These are phyloP conservation scores for Electrona antarctica DNA, from an alignment of 2,113 vertebrate genomes.

Conservation along the genomic window DNA sequence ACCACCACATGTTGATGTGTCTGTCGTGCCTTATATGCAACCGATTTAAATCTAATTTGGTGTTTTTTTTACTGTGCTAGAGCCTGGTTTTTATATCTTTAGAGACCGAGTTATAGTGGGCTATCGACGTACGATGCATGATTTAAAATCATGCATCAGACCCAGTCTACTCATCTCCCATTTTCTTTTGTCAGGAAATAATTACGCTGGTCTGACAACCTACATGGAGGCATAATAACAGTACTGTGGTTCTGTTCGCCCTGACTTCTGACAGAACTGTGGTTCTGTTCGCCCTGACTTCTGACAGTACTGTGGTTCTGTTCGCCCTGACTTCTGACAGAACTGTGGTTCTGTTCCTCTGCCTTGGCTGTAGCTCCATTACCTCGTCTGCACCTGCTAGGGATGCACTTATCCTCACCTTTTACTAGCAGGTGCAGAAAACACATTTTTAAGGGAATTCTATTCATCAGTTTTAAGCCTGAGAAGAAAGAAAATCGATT, in stretches of 20 bases:
- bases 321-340: not conserved
- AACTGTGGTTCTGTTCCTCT: constrained; percentile 27
- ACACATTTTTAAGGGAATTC: constrained; percentile 72
- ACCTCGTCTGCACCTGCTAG: constrained; percentile 74
- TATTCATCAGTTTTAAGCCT: constrained; percentile 53
- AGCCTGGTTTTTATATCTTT: no score
- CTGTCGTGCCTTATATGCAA: no score
- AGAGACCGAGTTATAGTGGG: no score
- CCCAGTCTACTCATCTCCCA: no score
- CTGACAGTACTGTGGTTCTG: constrained; percentile 29
- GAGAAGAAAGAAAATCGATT: constrained; percentile 49
- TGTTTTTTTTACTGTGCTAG: no score
- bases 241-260: constrained; percentile 27
- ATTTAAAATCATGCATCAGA: no score
- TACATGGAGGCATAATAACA: no score
- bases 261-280: constrained; percentile 5
- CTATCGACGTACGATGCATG: no score
- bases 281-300: constrained; percentile 30
- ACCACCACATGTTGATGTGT: not conserved
- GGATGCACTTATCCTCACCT: constrained; percentile 77
- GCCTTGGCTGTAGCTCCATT: constrained; percentile 52
- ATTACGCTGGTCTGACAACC: no score
- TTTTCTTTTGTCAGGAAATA: no score
- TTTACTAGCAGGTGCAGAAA: constrained; percentile 69
- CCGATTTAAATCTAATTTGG: no score